Conservation (phyloP, 2,888 invertebrate genomes). For the Blastobasis lacticolella region DNA sequence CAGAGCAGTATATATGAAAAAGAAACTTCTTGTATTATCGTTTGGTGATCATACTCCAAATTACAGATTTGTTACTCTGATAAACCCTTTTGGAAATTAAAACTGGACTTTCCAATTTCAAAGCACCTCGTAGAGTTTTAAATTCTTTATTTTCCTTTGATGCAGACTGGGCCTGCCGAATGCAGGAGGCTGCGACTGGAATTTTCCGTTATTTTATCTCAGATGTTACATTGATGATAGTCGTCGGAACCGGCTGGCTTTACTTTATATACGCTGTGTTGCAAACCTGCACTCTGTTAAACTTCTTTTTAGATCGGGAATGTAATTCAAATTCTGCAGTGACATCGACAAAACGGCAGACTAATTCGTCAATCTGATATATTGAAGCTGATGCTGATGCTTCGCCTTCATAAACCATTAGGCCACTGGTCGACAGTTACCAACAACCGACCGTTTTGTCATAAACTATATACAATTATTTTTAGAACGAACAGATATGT, state of each 20-base stretch:
- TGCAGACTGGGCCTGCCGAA: slow-evolving; percentile 17
- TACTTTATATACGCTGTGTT: slow-evolving; percentile 14
- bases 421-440: too few species aligned
- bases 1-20: too few species aligned
- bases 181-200: slow-evolving; percentile 5
- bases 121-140: neutral
- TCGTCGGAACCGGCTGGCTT: slow-evolving; percentile 10
- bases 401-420: too few species aligned
- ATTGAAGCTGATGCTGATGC: too few species aligned
- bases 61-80: neutral
- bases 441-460: too few species aligned
- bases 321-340: neutral
- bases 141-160: slow-evolving; percentile 18
- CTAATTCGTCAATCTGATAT: too few species aligned
- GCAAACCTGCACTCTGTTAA: slow-evolving; percentile 8
- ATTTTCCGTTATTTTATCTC: slow-evolving; percentile 17
- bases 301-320: slow-evolving; percentile 2
- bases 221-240: slow-evolving; percentile 18
- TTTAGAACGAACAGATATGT: too few species aligned
- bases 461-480: too few species aligned
- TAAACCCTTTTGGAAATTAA: neutral
- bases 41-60: neutral
- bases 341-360: too few species aligned
- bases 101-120: neutral
- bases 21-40: too few species aligned